Evolutionary conservation across 2,113 vertebrate genomes (phyloP), one percentile per base, ranked within the genome.

Genomic region (Syngnathus floridae): DNA sequence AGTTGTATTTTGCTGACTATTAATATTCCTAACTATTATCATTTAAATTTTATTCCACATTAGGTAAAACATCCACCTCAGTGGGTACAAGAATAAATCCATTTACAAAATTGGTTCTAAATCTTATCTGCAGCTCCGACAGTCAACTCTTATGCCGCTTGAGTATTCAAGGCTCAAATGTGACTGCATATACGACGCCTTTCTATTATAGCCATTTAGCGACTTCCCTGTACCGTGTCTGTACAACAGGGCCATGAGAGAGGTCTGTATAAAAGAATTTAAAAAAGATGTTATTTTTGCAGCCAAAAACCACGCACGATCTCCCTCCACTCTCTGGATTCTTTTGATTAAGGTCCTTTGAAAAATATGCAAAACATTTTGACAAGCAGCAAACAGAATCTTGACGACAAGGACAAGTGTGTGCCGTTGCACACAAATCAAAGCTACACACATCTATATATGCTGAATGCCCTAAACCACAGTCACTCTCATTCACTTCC

Each of bases 321-420:
- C 66, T 57, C 48, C 60, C 62, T 66, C 37, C 57, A 16, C 55
- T 65, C 52, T 59, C 62, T 38, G 21, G 36, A 68, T 75, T 65
- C 66, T 73, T 83, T 81, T 82, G 76, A 83, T 85, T 78, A 74
- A 57, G 58, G 45, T 19, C 48, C 61, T 81, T 85, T 78, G 77
- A 76, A 71, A 77, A 78, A 76, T 72, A 78, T 79, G 81, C 73
- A 78, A 82, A 82, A 70, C 66, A 74, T 46, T 73, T 67, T 67
- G 71, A 59, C 69, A 72, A 72, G 70, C 63, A 71, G 51, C 21
- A n/a, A 70, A 55, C 69, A 43, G 22, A 59, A 40, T 69, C 67
- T 71, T 73, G 67, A 57, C 14, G 22, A 81, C 64, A 71, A 73
- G 65, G 58, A 79, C 73, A 73, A 73, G 61, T 40, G 35, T 67